Evolutionary conservation across 2,888 invertebrate species (phyloP).

Genomic region (Electrophaes corylata): DNA sequence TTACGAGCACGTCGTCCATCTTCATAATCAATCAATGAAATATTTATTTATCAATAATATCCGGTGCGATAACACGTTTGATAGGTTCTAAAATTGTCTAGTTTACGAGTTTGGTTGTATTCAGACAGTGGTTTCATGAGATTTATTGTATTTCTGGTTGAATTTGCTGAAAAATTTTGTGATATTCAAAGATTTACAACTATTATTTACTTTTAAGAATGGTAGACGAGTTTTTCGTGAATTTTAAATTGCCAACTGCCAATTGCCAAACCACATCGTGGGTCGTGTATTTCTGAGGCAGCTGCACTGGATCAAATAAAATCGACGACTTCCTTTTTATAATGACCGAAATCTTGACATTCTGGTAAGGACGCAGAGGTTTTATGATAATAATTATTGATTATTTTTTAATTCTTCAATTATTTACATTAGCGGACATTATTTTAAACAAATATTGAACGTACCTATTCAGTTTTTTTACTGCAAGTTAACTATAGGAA

Average conservation of each 20-base stretch:
- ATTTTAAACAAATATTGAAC: no score
- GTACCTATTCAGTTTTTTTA: no score
- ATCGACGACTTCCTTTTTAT: slow-evolving; percentile 56
- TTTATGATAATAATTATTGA: neutral
- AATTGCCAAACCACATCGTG: slow-evolving; percentile 10
- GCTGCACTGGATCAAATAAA: slow-evolving; percentile 52
- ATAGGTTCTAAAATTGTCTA: neutral
- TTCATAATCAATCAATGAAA: slow-evolving; percentile 5
- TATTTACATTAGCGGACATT: no score
- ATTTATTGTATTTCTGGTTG: neutral
- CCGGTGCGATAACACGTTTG: neutral
- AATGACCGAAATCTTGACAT: slow-evolving; percentile 35
- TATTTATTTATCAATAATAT: neutral
- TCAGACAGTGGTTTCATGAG: neutral
- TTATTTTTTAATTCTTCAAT: no score
- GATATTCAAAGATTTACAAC: no score
- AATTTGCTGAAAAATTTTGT: neutral
- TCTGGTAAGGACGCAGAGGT: slow-evolving; percentile 3
- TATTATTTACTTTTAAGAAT: neutral
- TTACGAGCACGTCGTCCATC: slow-evolving; percentile 1
- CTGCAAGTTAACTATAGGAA: no score
- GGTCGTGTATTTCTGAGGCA: slow-evolving; percentile 41
- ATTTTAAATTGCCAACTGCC: slow-evolving; percentile 10
- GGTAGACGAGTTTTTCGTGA: slow-evolving; percentile 5
- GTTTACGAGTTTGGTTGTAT: neutral